Conservation (phyloP, 2,113 vertebrate species). For the Gopherus evgoodei region DNA sequence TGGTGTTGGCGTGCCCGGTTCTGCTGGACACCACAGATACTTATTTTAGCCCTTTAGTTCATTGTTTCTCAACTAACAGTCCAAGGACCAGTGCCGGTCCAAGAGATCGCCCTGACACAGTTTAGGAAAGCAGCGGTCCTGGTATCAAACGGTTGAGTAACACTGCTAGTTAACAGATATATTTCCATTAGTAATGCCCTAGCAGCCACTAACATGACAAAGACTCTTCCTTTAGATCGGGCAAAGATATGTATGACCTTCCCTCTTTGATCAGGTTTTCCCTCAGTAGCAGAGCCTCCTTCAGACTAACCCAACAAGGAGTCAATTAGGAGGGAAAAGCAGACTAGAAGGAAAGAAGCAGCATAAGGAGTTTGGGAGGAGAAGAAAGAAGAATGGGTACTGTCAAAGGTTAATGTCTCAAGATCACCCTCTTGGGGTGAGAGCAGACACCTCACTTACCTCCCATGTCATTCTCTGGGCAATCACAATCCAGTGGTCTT, state of each 20-base stretch:
- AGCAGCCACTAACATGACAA: background rate
- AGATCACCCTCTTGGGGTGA: background rate
- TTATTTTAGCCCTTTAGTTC: background rate
- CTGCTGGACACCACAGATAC: background rate
- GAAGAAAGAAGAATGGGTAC: background rate
- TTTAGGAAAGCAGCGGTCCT: background rate
- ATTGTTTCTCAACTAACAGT: background rate
- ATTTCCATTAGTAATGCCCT: background rate
- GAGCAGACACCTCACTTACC: too few species aligned
- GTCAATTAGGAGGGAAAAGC: background rate
- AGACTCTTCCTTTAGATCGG: background rate
- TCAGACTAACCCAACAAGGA: background rate
- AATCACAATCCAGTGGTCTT: background rate
- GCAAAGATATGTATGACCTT: background rate
- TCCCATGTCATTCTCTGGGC: too few species aligned
- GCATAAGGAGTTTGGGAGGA: background rate
- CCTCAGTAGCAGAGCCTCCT: background rate
- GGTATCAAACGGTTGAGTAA: background rate
- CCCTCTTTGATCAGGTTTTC: background rate
- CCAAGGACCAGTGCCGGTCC: background rate
- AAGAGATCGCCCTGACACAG: background rate
- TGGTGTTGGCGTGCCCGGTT: accelerated
- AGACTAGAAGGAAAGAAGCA: background rate
- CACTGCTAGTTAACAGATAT: background rate
- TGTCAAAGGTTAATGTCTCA: background rate